phyloP scores from a whole-genome alignment of 2,113 vertebrate genomes.

The Sander vitreus region DNA sequence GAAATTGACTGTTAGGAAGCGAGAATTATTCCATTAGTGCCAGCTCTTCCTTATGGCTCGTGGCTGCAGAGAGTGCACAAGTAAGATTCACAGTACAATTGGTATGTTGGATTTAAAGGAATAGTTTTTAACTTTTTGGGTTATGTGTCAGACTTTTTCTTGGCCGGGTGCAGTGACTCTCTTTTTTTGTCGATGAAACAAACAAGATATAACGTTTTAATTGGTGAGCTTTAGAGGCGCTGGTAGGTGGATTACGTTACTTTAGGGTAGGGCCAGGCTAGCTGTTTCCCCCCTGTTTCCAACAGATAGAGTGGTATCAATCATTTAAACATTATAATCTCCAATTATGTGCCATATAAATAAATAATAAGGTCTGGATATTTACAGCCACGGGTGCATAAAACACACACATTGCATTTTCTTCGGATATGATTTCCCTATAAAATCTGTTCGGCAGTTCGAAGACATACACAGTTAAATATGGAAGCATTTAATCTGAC shows the following conservation, averaged over 20 bases:
- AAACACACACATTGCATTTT: not conserved
- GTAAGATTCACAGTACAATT: not conserved
- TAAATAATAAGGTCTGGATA: not conserved
- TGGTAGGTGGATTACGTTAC: not conserved
- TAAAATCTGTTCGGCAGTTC: not conserved
- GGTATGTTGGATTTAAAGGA: conserved; percentile 8
- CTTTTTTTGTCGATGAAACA: not conserved
- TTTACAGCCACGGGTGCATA: not conserved
- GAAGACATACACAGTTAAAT: conserved; percentile 33
- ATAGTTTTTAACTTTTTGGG: not conserved
- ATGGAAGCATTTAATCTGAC: conserved; percentile 10
- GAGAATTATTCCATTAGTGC: conserved; percentile 30
- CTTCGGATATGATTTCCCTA: conserved; percentile 1
- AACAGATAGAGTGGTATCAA: no score
- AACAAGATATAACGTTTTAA: not conserved
- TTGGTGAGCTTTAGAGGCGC: not conserved
- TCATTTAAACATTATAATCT: not conserved
- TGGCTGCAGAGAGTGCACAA: not conserved
- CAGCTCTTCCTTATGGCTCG: not conserved
- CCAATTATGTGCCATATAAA: not conserved
- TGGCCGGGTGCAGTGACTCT: not conserved
- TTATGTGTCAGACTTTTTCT: no score
- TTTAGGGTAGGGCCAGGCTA: not conserved
- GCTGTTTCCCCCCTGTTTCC: not conserved
- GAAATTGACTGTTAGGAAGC: conserved; percentile 38